phyloP scores from a whole-genome alignment of 2,113 vertebrate genomes.

The Piaya cayana region DNA sequence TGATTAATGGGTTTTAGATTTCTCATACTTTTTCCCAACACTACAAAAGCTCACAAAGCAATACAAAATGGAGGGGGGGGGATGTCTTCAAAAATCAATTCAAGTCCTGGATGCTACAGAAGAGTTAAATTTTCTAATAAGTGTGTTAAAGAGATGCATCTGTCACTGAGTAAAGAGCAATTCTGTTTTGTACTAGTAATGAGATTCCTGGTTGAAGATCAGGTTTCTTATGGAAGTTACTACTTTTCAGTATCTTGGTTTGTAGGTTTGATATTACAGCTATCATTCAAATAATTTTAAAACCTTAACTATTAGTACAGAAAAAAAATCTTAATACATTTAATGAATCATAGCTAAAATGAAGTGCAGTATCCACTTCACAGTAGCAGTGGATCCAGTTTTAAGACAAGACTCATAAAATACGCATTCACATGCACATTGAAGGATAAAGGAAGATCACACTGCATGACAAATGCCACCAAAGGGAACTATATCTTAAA shows the following conservation, averaged over 20 bases:
- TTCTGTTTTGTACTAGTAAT: background rate
- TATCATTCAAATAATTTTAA: background rate
- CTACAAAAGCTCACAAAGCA: background rate
- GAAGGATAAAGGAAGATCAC: background rate
- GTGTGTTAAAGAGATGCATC: background rate
- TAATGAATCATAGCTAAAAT: background rate
- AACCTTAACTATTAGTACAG: background rate
- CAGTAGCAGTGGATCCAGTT: background rate
- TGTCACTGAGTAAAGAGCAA: background rate
- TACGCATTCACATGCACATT: background rate
- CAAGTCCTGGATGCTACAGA: background rate
- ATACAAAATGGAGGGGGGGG: background rate
- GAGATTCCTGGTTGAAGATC: background rate
- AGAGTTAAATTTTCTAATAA: background rate
- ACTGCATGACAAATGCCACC: constrained; percentile 31
- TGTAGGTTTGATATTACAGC: background rate
- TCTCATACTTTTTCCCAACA: background rate
- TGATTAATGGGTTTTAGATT: background rate
- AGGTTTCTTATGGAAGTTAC: background rate
- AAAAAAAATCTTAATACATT: background rate
- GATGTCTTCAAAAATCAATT: background rate
- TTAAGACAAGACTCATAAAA: constrained; percentile 22
- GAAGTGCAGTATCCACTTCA: background rate
- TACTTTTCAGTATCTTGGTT: background rate
- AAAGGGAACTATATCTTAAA: background rate